Conservation (phyloP, 2,888 invertebrate genomes). For the Troides oblongomaculatus region DNA sequence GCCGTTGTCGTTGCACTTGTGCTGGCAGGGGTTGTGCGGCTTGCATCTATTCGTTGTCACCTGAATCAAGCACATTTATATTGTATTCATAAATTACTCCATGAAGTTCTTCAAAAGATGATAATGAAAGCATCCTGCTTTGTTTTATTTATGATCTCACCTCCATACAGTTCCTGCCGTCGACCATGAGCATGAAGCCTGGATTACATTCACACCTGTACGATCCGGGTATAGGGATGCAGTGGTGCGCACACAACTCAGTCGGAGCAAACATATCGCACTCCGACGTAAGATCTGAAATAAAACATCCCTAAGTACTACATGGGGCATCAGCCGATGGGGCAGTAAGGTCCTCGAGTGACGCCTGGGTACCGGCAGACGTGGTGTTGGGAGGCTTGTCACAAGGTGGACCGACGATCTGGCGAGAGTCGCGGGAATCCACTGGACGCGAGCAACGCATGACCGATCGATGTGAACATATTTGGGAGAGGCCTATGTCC, state of each 20-base stretch:
- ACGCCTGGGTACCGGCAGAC: too few relatives aligned
- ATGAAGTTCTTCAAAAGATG: too few relatives aligned
- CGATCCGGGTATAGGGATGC: slow-evolving; percentile 86
- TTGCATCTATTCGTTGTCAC: slow-evolving; percentile 77
- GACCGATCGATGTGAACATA: too few relatives aligned
- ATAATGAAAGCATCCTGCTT: too few relatives aligned
- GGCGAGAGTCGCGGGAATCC: too few relatives aligned
- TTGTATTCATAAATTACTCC: too few relatives aligned
- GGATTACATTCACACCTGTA: slow-evolving; percentile 85
- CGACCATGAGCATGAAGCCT: slow-evolving; percentile 84
- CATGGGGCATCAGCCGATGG: too few relatives aligned
- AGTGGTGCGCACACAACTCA: slow-evolving; percentile 87
- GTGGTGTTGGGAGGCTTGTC: too few relatives aligned
- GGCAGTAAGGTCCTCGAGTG: too few relatives aligned
- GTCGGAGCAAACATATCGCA: slow-evolving; percentile 73
- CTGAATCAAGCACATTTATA: slow-evolving; percentile 39
- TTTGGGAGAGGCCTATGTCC: too few relatives aligned
- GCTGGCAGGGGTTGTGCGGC: slow-evolving; percentile 85
- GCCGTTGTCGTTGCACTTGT: slow-evolving; percentile 86
- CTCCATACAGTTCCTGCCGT: slow-evolving; percentile 84
- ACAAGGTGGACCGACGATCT: too few relatives aligned
- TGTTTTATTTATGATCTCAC: slow-evolving; percentile 37
- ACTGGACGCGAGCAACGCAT: too few relatives aligned
- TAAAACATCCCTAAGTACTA: not conserved
- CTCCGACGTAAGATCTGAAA: slow-evolving; percentile 50